Conservation (phyloP, 2,113 vertebrate genomes). For the Bostrychus sinensis region DNA sequence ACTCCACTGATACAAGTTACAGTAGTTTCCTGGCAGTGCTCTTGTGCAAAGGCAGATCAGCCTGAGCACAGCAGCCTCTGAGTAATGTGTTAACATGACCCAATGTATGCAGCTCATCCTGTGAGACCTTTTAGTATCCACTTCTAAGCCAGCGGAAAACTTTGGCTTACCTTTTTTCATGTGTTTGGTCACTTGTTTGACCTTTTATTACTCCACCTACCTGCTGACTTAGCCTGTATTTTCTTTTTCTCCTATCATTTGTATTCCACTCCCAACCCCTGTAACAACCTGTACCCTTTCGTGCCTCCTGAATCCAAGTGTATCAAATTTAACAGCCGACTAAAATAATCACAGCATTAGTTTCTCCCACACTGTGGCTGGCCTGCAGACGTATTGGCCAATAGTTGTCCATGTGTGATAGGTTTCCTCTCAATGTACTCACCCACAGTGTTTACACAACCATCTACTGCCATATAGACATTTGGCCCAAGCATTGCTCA, state of each 20-base stretch:
- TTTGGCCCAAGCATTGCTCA: conserved; percentile 29
- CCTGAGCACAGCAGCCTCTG: conserved; percentile 45
- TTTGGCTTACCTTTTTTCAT: conserved; percentile 47
- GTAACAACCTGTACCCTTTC: conserved; percentile 43
- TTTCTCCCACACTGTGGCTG: conserved; percentile 37
- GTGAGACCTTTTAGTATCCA: conserved; percentile 52
- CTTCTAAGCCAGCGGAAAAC: conserved; percentile 43
- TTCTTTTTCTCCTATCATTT: conserved; percentile 36
- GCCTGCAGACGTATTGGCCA: conserved; percentile 47
- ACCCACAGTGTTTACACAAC: conserved; percentile 61
- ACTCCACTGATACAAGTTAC: conserved; percentile 40
- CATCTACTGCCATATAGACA: conserved; percentile 43
- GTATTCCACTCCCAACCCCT: conserved; percentile 26
- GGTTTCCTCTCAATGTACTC: conserved; percentile 62
- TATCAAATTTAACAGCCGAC: conserved; percentile 72
- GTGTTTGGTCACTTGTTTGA: conserved; percentile 45
- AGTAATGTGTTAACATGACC: conserved; percentile 72
- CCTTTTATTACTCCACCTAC: conserved; percentile 49
- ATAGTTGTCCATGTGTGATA: conserved; percentile 47
- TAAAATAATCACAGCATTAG: conserved; percentile 68
- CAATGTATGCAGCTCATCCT: conserved; percentile 38
- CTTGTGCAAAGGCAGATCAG: conserved; percentile 41
- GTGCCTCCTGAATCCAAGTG: conserved; percentile 48
- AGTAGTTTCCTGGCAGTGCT: conserved; percentile 66
- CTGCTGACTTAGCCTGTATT: conserved; percentile 11